Evolutionary conservation across 2,797 vertebrate species (phyloP).

Genomic region (Cynopterus sphinx): DNA sequence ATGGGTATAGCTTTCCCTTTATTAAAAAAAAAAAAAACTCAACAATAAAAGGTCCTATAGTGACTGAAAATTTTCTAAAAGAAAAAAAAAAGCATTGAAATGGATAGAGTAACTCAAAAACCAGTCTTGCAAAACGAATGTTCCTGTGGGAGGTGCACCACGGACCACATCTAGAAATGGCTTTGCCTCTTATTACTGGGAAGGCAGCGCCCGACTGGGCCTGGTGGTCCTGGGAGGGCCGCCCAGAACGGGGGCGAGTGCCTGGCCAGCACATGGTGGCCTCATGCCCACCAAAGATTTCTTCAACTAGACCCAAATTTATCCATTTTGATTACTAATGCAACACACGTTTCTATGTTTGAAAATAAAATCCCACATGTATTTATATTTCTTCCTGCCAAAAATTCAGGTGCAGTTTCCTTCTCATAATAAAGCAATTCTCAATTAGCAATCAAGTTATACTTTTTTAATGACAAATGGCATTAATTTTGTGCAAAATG

Average conservation of each 20-base stretch:
- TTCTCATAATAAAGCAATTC: background rate
- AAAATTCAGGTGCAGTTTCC: background rate
- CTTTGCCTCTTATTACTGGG: fast-evolving
- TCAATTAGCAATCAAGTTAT: background rate
- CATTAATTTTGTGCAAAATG: background rate
- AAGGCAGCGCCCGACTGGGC: background rate
- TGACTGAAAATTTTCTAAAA: background rate
- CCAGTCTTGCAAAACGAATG: background rate
- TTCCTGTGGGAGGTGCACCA: fast-evolving
- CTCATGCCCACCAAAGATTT: background rate
- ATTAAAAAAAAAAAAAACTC: background rate
- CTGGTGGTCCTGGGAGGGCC: no score
- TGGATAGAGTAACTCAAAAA: background rate
- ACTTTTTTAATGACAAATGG: background rate
- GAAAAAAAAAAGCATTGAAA: background rate
- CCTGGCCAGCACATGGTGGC: background rate
- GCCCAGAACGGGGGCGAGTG: background rate
- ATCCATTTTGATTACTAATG: background rate
- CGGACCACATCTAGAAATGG: background rate
- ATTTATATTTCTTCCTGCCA: background rate
- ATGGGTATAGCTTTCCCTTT: background rate
- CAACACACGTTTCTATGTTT: background rate
- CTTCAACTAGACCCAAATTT: background rate
- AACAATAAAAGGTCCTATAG: background rate
- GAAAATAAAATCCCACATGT: background rate